phyloP scores from a whole-genome alignment of 2,888 invertebrate species.

The Mermis nigrescens region DNA sequence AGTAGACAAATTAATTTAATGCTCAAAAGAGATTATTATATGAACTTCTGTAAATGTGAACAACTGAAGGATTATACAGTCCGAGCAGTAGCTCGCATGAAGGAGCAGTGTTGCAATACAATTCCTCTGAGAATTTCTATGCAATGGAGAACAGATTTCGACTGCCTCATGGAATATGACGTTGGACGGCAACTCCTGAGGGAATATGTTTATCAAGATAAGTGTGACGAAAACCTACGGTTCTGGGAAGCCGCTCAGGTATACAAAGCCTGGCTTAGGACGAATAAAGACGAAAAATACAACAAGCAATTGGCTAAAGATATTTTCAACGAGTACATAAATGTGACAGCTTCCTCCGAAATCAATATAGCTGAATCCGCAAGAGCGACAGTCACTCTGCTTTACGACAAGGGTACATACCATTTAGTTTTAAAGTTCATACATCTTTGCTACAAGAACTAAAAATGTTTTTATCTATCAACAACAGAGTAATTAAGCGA shows the following conservation, averaged over 20 bases:
- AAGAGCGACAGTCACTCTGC: neutral
- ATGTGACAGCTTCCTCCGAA: neutral
- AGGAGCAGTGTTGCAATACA: neutral
- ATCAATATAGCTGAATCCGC: neutral
- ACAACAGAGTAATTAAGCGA: too few species aligned
- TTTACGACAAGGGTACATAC: too few species aligned
- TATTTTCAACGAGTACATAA: neutral
- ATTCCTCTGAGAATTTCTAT: neutral
- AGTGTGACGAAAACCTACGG: neutral
- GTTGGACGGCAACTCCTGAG: neutral
- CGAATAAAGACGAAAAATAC: too few species aligned
- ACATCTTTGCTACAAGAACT: too few species aligned
- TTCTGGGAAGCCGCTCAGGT: neutral
- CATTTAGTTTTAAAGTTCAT: too few species aligned
- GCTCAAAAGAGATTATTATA: neutral
- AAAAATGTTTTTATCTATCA: too few species aligned
- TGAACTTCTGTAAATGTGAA: neutral
- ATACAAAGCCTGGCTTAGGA: neutral
- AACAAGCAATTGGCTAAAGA: neutral
- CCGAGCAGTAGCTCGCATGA: neutral
- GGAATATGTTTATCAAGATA: neutral
- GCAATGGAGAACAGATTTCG: neutral
- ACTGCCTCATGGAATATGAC: neutral
- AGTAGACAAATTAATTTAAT: neutral
- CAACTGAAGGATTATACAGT: neutral